Base-by-base conservation (phyloP, 1,140 invertebrate genomes). In the Protaetia brevitarsis region DNA sequence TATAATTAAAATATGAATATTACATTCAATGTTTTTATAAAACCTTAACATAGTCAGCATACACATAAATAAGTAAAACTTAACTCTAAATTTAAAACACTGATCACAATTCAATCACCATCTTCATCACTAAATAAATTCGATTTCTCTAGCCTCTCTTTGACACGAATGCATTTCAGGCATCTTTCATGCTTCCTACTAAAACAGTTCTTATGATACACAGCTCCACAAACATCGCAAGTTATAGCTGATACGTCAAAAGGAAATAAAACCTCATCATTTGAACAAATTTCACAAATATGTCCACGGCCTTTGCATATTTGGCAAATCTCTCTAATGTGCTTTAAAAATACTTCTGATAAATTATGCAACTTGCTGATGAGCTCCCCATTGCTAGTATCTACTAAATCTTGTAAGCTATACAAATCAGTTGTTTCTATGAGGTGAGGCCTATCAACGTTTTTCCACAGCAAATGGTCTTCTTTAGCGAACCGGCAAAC, bases 251-350 rank as follows among this genome's bases (percentile, higher is more conserved):
- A 83, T 23, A 84, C 85, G 72, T 96, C 92, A 82, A 96, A 97
- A 3, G 95, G 94, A 81, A 91, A 97, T 59, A 97, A 85, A 0
- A 95, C 83, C 69, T 94, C 88, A 64, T 90, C 84, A 65, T 91
- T 90, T 16, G 87, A 83, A 80, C 96, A 99, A 3, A 97, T 81
- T 79, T 98, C 95, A 82, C 97, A 99, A 34, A 90, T 82, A 78
- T 93, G 95, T 2, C 94, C 95, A 76, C 91, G 87, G 1, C 89
- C 81, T 74, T 76, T 78, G 71, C 84, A 85, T 71, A 91, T 86
- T 77, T 86, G 75, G 77, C 92, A 94, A 13, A 86, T 82, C 60
- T 86, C 83, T 61, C 86, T 91, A 57, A 94, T 92, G 72, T 94
- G 92, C 71, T 82, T 81, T 1, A 81, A 78, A 81, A 92, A 92